A percentile compares a stretch with the other conserved stretches of the same genome.
Evolutionary conservation across 2,888 invertebrate genomes (phyloP).

Genomic region (Portevinia maculata): DNA sequence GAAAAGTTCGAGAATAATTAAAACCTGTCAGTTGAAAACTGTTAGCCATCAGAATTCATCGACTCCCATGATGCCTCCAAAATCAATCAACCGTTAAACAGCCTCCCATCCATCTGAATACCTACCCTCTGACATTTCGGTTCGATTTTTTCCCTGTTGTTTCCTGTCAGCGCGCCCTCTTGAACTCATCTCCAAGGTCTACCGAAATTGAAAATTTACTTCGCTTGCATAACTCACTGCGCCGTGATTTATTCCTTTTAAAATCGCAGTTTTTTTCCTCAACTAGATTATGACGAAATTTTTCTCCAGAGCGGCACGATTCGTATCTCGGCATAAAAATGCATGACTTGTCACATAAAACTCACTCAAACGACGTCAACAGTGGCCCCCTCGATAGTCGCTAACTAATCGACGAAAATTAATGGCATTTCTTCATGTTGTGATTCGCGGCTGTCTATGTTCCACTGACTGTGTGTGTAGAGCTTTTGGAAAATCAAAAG

Average conservation of each 20-base stretch:
- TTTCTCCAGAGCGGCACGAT: constrained; percentile 44
- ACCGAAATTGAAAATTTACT: constrained; percentile 32
- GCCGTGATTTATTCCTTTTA: constrained; percentile 68
- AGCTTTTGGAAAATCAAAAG: not conserved
- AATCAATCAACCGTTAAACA: not conserved
- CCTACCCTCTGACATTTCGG: constrained; percentile 29
- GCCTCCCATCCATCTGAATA: not conserved
- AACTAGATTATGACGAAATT: constrained; percentile 65
- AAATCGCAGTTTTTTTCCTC: constrained; percentile 46
- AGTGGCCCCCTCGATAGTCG: constrained; percentile 23
- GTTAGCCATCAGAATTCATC: too few species aligned
- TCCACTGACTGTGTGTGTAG: not conserved
- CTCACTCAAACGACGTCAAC: constrained; percentile 43
- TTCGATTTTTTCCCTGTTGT: not conserved
- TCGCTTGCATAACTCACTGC: constrained; percentile 49
- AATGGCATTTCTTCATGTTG: constrained; percentile 54
- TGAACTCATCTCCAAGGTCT: constrained; percentile 57
- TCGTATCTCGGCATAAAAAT: constrained; percentile 68
- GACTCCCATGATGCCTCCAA: not conserved
- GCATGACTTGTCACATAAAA: constrained; percentile 73
- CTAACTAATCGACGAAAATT: constrained; percentile 69
- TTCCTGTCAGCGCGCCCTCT: constrained; percentile 8
- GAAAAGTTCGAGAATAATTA: too few species aligned
- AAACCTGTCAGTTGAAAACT: too few species aligned
- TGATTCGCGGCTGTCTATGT: constrained; percentile 43